Evolutionary conservation across 2,113 vertebrate species (phyloP).

Genomic region (Zapus hudsonius): DNA sequence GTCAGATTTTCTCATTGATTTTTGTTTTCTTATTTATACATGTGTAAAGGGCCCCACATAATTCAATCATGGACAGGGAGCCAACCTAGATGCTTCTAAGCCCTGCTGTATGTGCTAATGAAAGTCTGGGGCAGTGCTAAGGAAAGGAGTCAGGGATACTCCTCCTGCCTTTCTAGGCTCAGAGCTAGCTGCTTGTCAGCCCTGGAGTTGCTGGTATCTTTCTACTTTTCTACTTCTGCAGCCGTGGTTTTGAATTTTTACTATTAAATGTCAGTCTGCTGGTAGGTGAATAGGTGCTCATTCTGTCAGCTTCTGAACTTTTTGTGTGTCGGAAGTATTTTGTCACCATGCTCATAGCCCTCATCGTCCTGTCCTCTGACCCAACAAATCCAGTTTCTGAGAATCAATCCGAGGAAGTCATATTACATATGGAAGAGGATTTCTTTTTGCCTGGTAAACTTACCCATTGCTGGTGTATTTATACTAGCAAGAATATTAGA

Average conservation of each 20-base stretch:
- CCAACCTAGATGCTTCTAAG: background rate
- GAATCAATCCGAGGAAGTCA: background rate
- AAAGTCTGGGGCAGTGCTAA: background rate
- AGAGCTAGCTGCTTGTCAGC: background rate
- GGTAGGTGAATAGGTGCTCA: too few relatives aligned
- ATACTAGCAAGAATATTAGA: background rate
- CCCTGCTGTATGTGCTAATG: slow-evolving; percentile 39
- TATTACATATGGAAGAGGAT: background rate
- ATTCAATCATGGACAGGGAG: slow-evolving; percentile 13
- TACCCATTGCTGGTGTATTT: background rate
- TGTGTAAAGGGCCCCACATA: background rate
- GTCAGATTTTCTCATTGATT: background rate
- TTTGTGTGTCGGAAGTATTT: background rate
- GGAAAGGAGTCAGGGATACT: background rate
- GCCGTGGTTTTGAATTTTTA: background rate
- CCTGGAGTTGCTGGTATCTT: rapidly evolving
- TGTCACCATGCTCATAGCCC: rapidly evolving
- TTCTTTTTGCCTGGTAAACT: background rate
- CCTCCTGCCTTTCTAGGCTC: background rate
- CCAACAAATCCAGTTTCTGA: background rate
- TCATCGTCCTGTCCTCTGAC: background rate
- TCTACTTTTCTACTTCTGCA: rapidly evolving
- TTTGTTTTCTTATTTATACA: background rate
- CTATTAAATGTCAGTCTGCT: background rate
- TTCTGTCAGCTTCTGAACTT: background rate